phyloP scores from a whole-genome alignment of 2,113 vertebrate genomes.

The mouse (Mus musculus) region GRCm39 chr13:48107001-48107500 shows the following conservation, averaged over 20 bases:
- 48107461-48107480: constrained; percentile 69
- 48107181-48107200: background rate
- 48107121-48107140: background rate
- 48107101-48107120: background rate
- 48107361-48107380: background rate
- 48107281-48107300: background rate
- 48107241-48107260: background rate
- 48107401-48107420: constrained; percentile 71
- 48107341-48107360: constrained; percentile 5
- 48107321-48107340: background rate
- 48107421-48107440: constrained; percentile 72
- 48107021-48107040: too few species aligned
- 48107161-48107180: background rate
- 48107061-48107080: too few species aligned
- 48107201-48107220: background rate
- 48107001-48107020: too few species aligned
- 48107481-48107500: constrained; percentile 67
- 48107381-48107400: constrained; percentile 35
- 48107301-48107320: background rate
- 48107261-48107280: background rate
- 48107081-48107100: background rate
- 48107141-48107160: background rate
- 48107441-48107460: constrained; percentile 74
- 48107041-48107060: too few species aligned
- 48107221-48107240: background rate